Evolutionary conservation across 2,888 invertebrate genomes (phyloP).

Genomic region (Schizotus pectinicornis): DNA sequence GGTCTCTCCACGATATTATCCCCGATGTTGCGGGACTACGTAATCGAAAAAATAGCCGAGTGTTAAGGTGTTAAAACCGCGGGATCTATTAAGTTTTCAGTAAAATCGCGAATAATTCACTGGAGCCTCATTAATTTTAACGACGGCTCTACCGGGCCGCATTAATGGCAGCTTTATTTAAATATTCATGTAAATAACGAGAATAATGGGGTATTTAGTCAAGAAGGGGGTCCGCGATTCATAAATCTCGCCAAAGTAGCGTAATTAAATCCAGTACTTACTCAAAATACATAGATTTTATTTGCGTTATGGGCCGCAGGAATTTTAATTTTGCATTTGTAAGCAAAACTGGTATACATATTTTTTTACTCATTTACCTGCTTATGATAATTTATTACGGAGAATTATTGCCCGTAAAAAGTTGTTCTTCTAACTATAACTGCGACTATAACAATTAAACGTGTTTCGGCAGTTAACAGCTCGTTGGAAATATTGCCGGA

Average conservation of each 20-base stretch:
- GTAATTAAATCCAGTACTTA: constrained; percentile 1
- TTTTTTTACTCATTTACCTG: no score
- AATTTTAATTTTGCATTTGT: constrained; percentile 1
- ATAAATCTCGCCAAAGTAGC: constrained; percentile 5
- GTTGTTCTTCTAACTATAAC: no score
- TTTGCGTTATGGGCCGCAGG: background rate
- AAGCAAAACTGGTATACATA: no score
- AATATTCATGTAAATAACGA: constrained; percentile 13
- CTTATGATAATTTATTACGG: no score
- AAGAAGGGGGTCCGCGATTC: constrained; percentile 2
- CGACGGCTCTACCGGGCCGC: background rate
- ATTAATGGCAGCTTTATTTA: constrained; percentile 9
- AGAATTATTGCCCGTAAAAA: no score
- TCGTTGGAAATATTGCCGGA: no score
- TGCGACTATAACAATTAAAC: no score
- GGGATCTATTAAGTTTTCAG: background rate
- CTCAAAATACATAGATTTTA: background rate
- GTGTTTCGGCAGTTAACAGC: no score
- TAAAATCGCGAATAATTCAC: background rate
- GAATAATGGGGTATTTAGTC: constrained; percentile 12
- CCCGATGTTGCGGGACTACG: background rate
- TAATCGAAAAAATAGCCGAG: no score
- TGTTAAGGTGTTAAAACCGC: constrained; percentile 1
- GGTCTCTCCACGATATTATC: constrained; percentile 38
- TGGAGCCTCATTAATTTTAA: background rate